Base-by-base conservation (phyloP, 2,113 vertebrate species). In the Pseudorhombus dupliciocellatus region DNA sequence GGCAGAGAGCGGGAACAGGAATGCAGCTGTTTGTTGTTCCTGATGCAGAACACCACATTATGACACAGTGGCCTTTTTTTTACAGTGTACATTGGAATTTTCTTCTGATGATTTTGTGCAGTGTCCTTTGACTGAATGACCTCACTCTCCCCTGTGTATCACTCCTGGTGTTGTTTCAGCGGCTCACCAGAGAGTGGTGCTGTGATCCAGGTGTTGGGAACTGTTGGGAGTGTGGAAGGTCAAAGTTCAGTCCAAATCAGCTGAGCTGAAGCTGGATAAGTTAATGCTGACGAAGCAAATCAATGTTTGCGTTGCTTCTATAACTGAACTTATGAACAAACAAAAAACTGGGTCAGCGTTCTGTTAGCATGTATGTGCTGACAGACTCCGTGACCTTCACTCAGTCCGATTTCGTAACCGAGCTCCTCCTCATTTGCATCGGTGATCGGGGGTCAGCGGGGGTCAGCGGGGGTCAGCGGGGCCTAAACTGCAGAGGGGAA, bases 301-400 rank as follows among this genome's bases (percentile, higher is more conserved):
- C 60, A 75, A 67, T 65, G 62, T 69, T 61, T 14, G 34, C 48
- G 64, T 68, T 5, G n/a, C n/a, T n/a, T n/a, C n/a, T n/a, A n/a
- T n/a, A n/a, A n/a, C n/a, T n/a, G n/a, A n/a, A n/a, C n/a, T n/a
- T n/a, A n/a, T n/a, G n/a, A n/a, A n/a, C n/a, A n/a, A n/a, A n/a
- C n/a, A n/a, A n/a, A n/a, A n/a, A n/a, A 58, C n/a, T 60, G 40
- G 24, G 37, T 63, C 53, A 66, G 7, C 18, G 62, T 15, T 30
- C 4, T 50, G 2, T 24, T 16, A 28, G 7, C 28, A 34, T 21
- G 30, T 10, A 50, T 50, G 20, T 50, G 46, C 46, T 21, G 46
- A n/a, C 10, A n/a, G 46, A 58, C 28, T 21, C 18, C 8, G 21
- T 58, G 28, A 66, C 37, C 24, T 51, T 25, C 52, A 46, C 42